phyloP scores from a whole-genome alignment of 2,113 vertebrate genomes.

The Tenrec ecaudatus region DNA sequence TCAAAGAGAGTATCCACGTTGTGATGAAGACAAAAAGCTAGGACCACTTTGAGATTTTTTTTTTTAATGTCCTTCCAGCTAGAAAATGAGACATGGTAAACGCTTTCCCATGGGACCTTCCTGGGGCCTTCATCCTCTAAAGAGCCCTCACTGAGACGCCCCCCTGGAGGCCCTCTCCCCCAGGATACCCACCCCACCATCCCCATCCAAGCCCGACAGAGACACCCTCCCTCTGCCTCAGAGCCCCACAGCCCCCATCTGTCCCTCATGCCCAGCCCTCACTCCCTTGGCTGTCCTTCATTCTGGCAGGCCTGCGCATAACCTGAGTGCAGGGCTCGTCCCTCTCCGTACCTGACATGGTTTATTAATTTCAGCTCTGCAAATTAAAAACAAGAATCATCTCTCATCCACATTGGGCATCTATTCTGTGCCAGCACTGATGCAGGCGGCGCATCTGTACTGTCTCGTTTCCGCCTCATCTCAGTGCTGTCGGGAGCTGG shows the following conservation, averaged over 20 bases:
- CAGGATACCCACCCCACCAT: background rate
- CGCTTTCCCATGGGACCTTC: background rate
- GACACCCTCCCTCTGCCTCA: background rate
- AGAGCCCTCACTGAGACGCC: background rate
- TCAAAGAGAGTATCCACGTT: background rate
- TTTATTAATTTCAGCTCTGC: background rate
- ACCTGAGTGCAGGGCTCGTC: background rate
- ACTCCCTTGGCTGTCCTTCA: background rate
- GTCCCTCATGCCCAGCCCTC: background rate
- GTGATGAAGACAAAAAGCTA: background rate
- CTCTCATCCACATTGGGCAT: background rate
- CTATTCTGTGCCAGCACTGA: background rate
- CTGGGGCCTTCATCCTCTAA: background rate
- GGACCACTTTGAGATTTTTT: background rate
- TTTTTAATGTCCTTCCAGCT: too few relatives aligned
- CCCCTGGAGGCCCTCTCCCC: background rate
- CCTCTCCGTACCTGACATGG: background rate
- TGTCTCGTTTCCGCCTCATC: background rate
- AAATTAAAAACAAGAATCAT: background rate
- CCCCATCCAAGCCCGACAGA: background rate
- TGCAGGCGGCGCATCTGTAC: background rate
- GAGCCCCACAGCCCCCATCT: background rate
- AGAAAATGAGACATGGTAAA: background rate
- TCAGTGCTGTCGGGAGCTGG: background rate
- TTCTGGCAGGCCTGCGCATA: background rate